These are phyloP conservation scores for Phymanthus crucifer DNA, from an alignment of 92 coral and sea anemone genomes.

Conservation along the genomic window DNA sequence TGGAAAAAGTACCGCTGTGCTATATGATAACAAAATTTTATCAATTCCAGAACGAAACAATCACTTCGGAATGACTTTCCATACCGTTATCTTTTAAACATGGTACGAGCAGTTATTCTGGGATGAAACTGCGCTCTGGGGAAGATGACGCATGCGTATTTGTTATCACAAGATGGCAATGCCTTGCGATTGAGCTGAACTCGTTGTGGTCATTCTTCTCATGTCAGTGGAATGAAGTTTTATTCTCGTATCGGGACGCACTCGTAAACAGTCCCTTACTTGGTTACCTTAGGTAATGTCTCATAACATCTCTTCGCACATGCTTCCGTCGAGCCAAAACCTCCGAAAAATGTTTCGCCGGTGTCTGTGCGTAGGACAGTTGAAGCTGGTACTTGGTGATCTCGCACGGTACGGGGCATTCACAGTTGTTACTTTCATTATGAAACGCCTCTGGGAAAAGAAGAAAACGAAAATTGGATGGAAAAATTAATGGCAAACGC, in stretches of 20 bases:
- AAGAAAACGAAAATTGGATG: background rate
- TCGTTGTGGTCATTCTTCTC: too few species aligned
- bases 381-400: constrained; percentile 93
- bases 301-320: constrained; percentile 88
- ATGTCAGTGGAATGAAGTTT: too few species aligned
- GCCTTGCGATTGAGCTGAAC: too few species aligned
- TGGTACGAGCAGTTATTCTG: too few species aligned
- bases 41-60: too few species aligned
- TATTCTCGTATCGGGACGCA: background rate
- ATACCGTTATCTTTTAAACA: too few species aligned
- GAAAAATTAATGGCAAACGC: background rate
- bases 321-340: constrained; percentile 92
- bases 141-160: too few species aligned
- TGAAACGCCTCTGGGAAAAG: constrained; percentile 74
- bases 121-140: too few species aligned
- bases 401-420: constrained; percentile 97
- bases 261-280: background rate
- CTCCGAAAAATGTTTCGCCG: constrained; percentile 97
- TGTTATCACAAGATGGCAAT: too few species aligned
- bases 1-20: too few species aligned
- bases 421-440: constrained; percentile 95
- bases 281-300: constrained; percentile 85
- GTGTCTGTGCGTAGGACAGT: constrained; percentile 95
- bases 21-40: too few species aligned
- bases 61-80: too few species aligned